Base-by-base conservation (phyloP, 1,140 invertebrate genomes). In the Sycophila sp. region DNA sequence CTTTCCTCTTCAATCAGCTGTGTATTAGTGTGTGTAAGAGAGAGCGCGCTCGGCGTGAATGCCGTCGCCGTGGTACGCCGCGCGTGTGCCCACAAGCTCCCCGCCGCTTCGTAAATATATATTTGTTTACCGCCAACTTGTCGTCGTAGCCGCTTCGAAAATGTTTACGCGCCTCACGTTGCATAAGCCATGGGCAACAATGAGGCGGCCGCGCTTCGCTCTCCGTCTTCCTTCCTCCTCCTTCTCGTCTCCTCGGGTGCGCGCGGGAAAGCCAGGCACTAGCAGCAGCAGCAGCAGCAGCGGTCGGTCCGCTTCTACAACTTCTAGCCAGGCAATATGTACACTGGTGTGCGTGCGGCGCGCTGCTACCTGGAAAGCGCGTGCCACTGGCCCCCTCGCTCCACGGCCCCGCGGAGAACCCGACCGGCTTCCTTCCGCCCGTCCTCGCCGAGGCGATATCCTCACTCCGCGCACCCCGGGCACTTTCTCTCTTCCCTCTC, bases 121-220 rank as follows among this genome's bases (percentile, higher is more conserved):
- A 38, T 68, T 68, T 68, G 65, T 68, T 68, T 59, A 68, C 55
- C 32, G 26, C 24, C 8, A 28, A 22, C 42, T 47, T 8, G 47
- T 42, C 24, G 17, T 17, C 2, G 55, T 53, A 3, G 26, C 30
- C 28, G 26, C 15, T n/a, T 7, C 17, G 64, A 56, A 71, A 75
- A 75, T 80, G 73, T 80, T 80, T 80, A 77, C 74, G 76, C 73
- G 69, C 59, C 75, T 63, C 32, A 66, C 71, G 74, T 81, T 81
- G 79, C 79, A 79, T 80, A 81, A 81, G 78, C 75, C 69, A 8
- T 59, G 30, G 15, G 17, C 17, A 26, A 4, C 56, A 28, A 19
- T n/a, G 10, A 59, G 28, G 34, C 26, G 11, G 1, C 38, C n/a
- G n/a, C n/a, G n/a, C n/a, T n/a, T n/a, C n/a, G 15, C 30, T 58